Percentiles rank a stretch among this genome's conserved stretches.
phyloP scores from a whole-genome alignment of 2,888 invertebrate species.

The Cataglyphis livida region DNA sequence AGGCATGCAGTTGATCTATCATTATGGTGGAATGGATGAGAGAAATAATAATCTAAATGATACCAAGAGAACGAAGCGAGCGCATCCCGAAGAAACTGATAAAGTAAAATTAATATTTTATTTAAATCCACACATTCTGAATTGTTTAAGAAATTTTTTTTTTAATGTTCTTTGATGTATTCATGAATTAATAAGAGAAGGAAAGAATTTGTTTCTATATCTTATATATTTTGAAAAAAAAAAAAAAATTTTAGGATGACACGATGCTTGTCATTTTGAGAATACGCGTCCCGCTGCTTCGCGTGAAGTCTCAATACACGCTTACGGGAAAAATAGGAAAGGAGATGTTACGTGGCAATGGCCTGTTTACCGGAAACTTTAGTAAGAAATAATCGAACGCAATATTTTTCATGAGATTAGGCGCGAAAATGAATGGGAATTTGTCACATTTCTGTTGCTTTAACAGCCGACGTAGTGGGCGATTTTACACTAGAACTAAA shows the following conservation, averaged over 20 bases:
- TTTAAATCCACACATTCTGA: background rate
- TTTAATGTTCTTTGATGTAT: background rate
- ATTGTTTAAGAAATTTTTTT: background rate
- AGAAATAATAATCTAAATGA: constrained; percentile 61
- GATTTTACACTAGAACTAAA: constrained; percentile 83
- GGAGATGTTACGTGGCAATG: constrained; percentile 80
- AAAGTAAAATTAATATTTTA: constrained; percentile 69
- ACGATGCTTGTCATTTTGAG: constrained; percentile 83
- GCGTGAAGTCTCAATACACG: constrained; percentile 79
- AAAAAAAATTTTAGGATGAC: constrained; percentile 78
- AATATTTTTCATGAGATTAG: background rate
- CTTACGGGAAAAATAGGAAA: constrained; percentile 82
- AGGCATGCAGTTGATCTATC: constrained; percentile 83
- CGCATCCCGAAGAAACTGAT: constrained; percentile 68
- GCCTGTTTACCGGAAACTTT: constrained; percentile 80
- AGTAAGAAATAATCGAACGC: constrained; percentile 76
- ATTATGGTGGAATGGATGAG: constrained; percentile 75
- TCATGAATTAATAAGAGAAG: background rate
- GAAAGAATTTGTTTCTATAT: background rate
- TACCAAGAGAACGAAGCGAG: constrained; percentile 75
- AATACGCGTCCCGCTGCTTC: constrained; percentile 80
- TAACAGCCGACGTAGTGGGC: constrained; percentile 80
- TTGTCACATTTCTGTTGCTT: background rate
- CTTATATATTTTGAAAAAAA: background rate
- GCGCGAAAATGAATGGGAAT: background rate